Conservation (phyloP, 2,113 vertebrate species). For the Neolamprologus falcicula region DNA sequence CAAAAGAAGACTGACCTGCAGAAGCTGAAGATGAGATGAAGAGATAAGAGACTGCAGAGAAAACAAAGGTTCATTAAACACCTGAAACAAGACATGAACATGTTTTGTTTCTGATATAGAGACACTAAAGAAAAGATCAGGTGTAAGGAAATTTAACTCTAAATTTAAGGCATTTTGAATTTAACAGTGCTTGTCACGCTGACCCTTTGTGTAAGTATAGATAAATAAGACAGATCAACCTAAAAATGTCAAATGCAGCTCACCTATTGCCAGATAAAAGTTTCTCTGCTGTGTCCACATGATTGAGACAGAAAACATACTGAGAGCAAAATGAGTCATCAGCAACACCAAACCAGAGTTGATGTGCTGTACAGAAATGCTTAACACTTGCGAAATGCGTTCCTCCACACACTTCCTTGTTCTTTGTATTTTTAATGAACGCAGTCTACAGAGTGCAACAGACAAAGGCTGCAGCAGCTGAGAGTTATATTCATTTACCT, state of each 20-base stretch:
- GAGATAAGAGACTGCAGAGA: background rate
- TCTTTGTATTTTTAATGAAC: background rate
- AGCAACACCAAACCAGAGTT: background rate
- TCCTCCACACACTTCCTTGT: background rate
- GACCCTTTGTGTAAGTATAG: background rate
- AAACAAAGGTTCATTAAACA: background rate
- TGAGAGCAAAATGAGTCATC: background rate
- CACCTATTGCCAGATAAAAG: background rate
- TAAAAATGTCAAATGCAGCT: background rate
- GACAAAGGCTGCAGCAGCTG: background rate
- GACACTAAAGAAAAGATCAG: background rate
- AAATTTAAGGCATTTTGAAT: background rate
- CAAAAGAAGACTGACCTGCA: background rate
- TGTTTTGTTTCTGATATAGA: background rate
- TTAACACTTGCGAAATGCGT: background rate
- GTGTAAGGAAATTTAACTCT: background rate
- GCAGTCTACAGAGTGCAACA: background rate
- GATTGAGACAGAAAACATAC: background rate
- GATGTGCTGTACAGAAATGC: background rate
- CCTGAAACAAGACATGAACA: background rate
- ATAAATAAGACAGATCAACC: background rate
- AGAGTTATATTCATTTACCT: background rate
- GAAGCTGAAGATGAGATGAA: background rate
- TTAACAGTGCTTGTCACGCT: background rate
- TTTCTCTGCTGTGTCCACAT: background rate